Evolutionary conservation across 2,113 vertebrate species (phyloP).

Genomic region (Cinclus mexicanus): DNA sequence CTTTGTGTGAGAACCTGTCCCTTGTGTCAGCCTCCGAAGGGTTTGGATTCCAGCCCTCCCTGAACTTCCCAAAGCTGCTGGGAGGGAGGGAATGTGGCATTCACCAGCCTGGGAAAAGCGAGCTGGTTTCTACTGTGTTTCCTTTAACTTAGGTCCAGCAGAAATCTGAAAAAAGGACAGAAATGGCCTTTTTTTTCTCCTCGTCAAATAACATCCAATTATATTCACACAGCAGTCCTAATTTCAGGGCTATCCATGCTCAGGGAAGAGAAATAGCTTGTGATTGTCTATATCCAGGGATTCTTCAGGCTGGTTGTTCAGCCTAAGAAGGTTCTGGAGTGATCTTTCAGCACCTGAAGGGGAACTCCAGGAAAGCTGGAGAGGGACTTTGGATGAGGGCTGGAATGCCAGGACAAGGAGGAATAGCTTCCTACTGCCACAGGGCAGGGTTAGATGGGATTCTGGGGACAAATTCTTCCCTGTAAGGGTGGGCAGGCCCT

Average conservation of each 20-base stretch:
- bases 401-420: not conserved
- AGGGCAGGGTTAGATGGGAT: not conserved
- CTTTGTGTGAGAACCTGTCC: not conserved
- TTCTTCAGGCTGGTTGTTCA: not conserved
- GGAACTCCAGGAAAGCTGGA: not conserved
- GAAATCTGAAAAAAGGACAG: not conserved
- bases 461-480: accelerated
- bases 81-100: not conserved
- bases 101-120: not conserved
- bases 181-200: not conserved
- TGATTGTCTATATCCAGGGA: not conserved
- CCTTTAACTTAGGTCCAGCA: not conserved
- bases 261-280: not conserved
- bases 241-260: not conserved
- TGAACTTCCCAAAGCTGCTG: not conserved
- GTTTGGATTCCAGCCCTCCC: not conserved
- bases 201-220: not conserved
- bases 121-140: not conserved
- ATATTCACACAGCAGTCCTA: not conserved
- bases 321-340: not conserved
- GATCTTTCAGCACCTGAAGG: not conserved
- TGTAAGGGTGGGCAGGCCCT: accelerated
- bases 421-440: not conserved
- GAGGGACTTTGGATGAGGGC: accelerated
- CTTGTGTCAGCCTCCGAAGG: not conserved